Base-by-base conservation (phyloP, 1,140 invertebrate genomes). In the Mercenaria mercenaria region DNA sequence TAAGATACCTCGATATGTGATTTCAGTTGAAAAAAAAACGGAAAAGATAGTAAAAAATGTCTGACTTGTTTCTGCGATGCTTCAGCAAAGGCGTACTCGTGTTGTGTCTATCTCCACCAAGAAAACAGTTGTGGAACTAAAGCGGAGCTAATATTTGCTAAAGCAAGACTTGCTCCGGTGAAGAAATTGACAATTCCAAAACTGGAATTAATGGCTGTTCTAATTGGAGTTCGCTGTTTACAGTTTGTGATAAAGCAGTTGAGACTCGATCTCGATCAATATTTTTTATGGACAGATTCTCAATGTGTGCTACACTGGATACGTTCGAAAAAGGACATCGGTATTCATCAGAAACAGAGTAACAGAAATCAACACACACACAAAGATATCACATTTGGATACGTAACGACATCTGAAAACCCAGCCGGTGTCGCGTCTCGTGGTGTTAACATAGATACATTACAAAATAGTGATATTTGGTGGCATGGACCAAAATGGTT, bases 401-500 rank as follows among this genome's bases (percentile, higher is more conserved):
- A 52, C 34, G 76, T 79, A 56, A 8, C n/a, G 15, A 52, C 76
- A 52, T 34, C 13, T 32, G 50, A 50, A 10, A 79, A 79, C n/a
- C 76, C 76, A 3, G 69, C 69, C 23, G 69, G 41, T 20, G 10
- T 74, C 1, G 69, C 69, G 2, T 15, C 69, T 32, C 20, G 76
- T 23, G 76, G 76, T 23, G 15, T 32, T 10, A 3, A 18, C 29
- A n/a, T 18, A 26, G 26, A 50, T 1, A 56, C 2, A 8, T 13
- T 79, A 52, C 15, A 29, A 11, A 52, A 56, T 37, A 79, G n/a
- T 37, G 43, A 37, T n/a, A n/a, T 52, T 10, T 79, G 76, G 76
- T 79, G 47, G 50, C n/a, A 79, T 32, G 76, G 76, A 56, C 76
- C 76, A 52, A 32, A 52, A 43, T 76, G 72, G 72, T 29, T 76